These are phyloP conservation scores for Oligia fasciuncula DNA, from an alignment of 2,888 invertebrate genomes.

Conservation along the genomic window DNA sequence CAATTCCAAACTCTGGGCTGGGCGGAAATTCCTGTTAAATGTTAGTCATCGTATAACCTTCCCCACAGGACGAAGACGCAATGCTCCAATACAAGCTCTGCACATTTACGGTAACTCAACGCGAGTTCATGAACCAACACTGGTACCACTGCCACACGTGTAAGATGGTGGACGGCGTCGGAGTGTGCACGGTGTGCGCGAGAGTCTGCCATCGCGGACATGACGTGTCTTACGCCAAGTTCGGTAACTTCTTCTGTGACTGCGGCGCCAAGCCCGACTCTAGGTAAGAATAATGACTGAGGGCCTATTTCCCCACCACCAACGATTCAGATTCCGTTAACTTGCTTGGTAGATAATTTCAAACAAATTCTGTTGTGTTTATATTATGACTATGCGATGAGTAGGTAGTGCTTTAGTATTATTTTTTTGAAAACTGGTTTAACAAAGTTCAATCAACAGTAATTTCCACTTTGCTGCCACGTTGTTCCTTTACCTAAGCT, in stretches of 20 bases:
- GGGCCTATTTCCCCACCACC: not conserved
- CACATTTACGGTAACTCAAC: slow-evolving; percentile 98
- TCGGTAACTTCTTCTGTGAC: slow-evolving; percentile 99
- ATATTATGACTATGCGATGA: too few relatives aligned
- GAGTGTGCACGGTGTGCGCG: slow-evolving; percentile 99
- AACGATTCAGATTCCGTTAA: not conserved
- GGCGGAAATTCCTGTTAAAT: not conserved
- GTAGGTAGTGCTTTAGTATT: too few relatives aligned
- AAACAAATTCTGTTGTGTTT: not conserved
- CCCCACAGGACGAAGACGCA: slow-evolving; percentile 94
- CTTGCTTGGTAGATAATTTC: not conserved
- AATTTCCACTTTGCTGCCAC: not conserved
- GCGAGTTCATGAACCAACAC: slow-evolving; percentile 99
- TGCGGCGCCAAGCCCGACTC: slow-evolving; percentile 98
- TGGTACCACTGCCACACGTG: slow-evolving; percentile 99
- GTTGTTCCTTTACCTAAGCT: not conserved
- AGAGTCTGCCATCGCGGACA: slow-evolving; percentile 99
- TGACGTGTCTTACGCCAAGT: slow-evolving; percentile 98
- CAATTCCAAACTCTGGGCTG: not conserved
- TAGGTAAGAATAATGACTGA: slow-evolving; percentile 73
- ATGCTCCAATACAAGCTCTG: slow-evolving; percentile 96
- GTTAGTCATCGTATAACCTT: not conserved
- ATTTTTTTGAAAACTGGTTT: not conserved
- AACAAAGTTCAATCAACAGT: not conserved
- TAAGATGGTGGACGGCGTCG: slow-evolving; percentile 99